These are phyloP conservation scores for Ammodytes marinus DNA, from an alignment of 2,113 vertebrate genomes.

Conservation along the genomic window DNA sequence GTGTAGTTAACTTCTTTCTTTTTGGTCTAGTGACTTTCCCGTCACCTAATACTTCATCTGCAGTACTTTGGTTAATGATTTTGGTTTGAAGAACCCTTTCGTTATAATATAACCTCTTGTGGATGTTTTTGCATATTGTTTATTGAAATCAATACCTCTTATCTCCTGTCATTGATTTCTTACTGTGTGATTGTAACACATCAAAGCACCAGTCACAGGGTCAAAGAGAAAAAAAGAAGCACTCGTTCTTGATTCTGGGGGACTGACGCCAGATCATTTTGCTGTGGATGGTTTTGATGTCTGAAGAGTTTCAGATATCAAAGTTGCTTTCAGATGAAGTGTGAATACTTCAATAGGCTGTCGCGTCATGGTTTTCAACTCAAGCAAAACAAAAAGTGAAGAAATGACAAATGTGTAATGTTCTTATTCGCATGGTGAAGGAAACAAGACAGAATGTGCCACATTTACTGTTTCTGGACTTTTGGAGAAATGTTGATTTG, in stretches of 20 bases:
- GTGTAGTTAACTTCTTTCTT: neutral
- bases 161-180: neutral
- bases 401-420: constrained; percentile 20
- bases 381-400: neutral
- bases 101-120: neutral
- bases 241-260: neutral
- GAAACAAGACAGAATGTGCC: neutral
- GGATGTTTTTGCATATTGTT: constrained; percentile 2
- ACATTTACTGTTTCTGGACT: neutral
- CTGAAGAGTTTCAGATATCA: neutral
- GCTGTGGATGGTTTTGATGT: constrained; percentile 9
- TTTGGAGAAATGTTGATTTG: neutral
- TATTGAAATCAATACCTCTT: constrained; percentile 21
- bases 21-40: neutral
- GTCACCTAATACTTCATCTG: neutral
- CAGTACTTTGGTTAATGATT: constrained; percentile 11
- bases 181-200: constrained; percentile 15
- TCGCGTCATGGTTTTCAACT: neutral
- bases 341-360: neutral
- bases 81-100: neutral
- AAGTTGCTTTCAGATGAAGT: neutral
- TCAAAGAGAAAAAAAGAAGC: constrained; percentile 6
- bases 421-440: neutral
- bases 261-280: neutral
- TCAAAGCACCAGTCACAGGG: constrained; percentile 2